Percentiles rank a stretch among this genome's conserved stretches.
Conservation (phyloP, 2,113 vertebrate genomes). For the Pholis gunnellus region DNA sequence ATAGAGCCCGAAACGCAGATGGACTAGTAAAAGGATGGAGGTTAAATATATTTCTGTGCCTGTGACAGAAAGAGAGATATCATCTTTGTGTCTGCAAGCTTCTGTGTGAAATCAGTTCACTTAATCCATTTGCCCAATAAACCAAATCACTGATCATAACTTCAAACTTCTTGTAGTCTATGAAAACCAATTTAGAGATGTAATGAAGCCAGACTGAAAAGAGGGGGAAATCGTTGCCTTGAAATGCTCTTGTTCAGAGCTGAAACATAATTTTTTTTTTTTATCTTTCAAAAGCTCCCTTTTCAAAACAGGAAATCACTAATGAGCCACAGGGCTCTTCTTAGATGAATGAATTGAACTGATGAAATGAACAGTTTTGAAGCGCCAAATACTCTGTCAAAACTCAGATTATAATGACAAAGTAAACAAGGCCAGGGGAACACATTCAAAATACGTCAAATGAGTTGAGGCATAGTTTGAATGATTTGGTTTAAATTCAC, state of each 20-base stretch:
- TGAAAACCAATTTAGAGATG: conserved; percentile 40
- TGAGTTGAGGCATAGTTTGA: conserved; percentile 13
- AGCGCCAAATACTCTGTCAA: conserved; percentile 23
- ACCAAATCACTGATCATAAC: conserved; percentile 36
- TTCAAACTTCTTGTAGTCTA: conserved; percentile 25
- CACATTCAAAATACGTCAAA: conserved; percentile 44
- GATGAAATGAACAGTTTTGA: conserved; percentile 44
- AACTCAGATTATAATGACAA: conserved; percentile 32
- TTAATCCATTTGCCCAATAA: conserved; percentile 12
- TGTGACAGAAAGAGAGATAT: conserved; percentile 5
- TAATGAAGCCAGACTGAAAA: conserved; percentile 22
- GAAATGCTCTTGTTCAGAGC: conserved; percentile 25
- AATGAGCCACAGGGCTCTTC: conserved; percentile 58
- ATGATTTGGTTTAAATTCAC: conserved; percentile 20
- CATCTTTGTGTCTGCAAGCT: conserved; percentile 10
- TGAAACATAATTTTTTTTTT: conserved; percentile 26
- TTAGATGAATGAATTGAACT: conserved; percentile 47
- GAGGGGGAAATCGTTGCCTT: not conserved
- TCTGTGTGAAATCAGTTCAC: conserved; percentile 26
- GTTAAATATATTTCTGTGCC: conserved; percentile 18
- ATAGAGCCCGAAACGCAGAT: conserved; percentile 16
- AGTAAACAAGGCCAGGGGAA: not conserved
- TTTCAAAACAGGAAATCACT: conserved; percentile 66
- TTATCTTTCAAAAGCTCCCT: conserved; percentile 58
- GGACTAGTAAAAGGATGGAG: conserved; percentile 8